Evolutionary conservation across 2,888 invertebrate species (phyloP), one percentile per base, ranked within the genome.

Genomic region (Drosophila recens): DNA sequence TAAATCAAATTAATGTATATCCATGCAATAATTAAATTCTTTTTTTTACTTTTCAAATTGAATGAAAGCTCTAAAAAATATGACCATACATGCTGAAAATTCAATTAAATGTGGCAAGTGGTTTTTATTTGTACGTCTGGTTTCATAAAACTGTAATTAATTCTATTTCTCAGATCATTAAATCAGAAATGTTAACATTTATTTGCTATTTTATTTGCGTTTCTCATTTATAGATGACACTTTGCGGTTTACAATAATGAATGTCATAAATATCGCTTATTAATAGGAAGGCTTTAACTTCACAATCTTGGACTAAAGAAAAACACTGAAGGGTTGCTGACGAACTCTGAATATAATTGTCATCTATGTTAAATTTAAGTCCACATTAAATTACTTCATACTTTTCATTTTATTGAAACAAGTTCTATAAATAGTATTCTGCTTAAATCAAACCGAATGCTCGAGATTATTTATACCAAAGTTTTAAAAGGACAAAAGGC

Each of bases 1-100:
- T 70, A 73, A 84, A 88, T 71, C 49, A 75, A 73, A 82, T 75
- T 71, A 71, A 36, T 56, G 33, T 57, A 66, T 63, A 63, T 72
- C 63, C 72, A 83, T 64, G 72, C 75, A 61, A 49, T 86, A 84
- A 89, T 87, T 79, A 64, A 75, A 88, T 86, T 83, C 62, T 67
- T 68, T 67, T 63, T 68, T 72, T 45, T 54, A 59, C 59, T 33
- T 51, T 20, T 36, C 15, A 67, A 67, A 65, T 69, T 67, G 53
- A 57, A 73, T 66, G 33, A 62, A 54, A 49, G 38, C 56, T 15
- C 57, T 33, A 17, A 46, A 58, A 33, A 43, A 51, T 63, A 46
- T 13, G 49, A 30, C 13, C 54, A 43, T 40, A 62, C 46, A 59
- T 36, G 68, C 52, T 62, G 70, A 13, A 85, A 80, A 89, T 89